These are phyloP conservation scores for Peromyscus aztecus DNA, from an alignment of 2,797 vertebrate species.

Conservation along the genomic window DNA sequence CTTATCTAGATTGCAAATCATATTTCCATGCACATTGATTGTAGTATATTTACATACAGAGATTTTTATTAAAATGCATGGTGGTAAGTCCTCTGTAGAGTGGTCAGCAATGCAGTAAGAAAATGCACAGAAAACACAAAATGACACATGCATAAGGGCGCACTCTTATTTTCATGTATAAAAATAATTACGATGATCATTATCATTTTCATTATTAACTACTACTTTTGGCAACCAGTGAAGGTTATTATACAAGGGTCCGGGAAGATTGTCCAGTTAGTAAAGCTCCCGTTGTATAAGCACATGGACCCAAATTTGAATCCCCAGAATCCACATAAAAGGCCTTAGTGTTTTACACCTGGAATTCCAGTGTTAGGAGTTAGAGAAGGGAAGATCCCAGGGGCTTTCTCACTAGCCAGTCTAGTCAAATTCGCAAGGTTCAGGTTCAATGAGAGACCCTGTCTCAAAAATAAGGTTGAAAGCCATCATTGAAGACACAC, in stretches of 20 bases:
- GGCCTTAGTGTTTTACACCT: too few species aligned
- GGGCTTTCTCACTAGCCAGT: neutral
- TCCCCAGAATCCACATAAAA: neutral
- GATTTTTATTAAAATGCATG: conserved; percentile 21
- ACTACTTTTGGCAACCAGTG: neutral
- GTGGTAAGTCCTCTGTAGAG: neutral
- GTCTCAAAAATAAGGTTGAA: neutral
- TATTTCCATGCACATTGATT: neutral
- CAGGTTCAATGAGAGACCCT: neutral
- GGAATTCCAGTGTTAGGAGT: neutral
- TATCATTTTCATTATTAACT: neutral
- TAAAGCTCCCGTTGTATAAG: neutral
- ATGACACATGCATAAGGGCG: neutral
- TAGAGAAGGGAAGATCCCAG: too few species aligned
- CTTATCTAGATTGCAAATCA: neutral
- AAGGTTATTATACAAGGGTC: neutral
- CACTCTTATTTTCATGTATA: neutral
- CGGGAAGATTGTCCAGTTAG: neutral
- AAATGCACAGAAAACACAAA: neutral
- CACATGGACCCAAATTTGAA: too few species aligned
- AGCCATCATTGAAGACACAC: neutral
- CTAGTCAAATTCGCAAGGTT: neutral
- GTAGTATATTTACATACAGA: neutral
- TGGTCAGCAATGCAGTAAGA: neutral
- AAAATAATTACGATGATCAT: neutral